A percentile compares a stretch with the other conserved stretches of the same genome.
Conservation (phyloP, 2,113 vertebrate genomes). For the Peucedramus taeniatus region DNA sequence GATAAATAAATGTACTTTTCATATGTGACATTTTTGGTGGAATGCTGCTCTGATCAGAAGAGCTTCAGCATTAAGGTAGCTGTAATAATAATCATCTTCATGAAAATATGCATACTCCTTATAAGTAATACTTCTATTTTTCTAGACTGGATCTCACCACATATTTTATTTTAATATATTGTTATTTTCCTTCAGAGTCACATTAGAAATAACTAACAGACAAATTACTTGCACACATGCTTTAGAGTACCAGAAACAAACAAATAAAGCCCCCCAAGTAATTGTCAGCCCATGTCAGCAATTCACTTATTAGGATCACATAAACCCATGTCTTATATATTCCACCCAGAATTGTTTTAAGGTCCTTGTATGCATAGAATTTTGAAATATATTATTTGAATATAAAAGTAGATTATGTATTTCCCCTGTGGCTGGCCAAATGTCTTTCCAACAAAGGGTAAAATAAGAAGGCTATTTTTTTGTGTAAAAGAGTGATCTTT, state of each 20-base stretch:
- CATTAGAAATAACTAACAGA: background rate
- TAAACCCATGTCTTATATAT: constrained; percentile 59
- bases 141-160: background rate
- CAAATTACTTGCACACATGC: background rate
- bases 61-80: background rate
- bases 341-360: constrained; percentile 74
- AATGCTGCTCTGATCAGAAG: constrained; percentile 32
- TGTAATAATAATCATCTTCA: background rate
- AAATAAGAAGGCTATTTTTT: constrained; percentile 82
- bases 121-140: background rate
- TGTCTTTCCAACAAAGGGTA: constrained; percentile 83
- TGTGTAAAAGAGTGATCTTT: constrained; percentile 83
- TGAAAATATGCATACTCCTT: background rate
- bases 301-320: constrained; percentile 68
- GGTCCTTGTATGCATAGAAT: constrained; percentile 68
- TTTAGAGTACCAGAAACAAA: constrained; percentile 21
- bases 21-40: background rate
- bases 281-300: constrained; percentile 62
- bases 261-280: constrained; percentile 22
- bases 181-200: constrained; percentile 19
- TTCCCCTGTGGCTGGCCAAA: constrained; percentile 82
- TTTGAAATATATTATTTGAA: constrained; percentile 81
- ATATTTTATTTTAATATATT: background rate
- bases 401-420: constrained; percentile 84
- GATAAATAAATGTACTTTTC: background rate